phyloP scores from a whole-genome alignment of 2,888 invertebrate genomes.

The Dolichopus griseipennis region DNA sequence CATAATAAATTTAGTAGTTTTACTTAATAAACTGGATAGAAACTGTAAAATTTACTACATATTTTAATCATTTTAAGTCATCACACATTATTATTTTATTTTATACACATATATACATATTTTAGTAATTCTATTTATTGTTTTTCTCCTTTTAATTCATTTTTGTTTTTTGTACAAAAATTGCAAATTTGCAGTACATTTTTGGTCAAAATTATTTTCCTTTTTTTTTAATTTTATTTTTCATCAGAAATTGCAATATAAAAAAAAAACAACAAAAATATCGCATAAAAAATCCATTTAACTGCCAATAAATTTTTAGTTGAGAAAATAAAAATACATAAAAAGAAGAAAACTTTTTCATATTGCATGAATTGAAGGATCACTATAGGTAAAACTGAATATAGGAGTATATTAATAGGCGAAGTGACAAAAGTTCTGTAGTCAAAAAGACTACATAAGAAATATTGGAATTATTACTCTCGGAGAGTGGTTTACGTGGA shows the following conservation, averaged over 20 bases:
- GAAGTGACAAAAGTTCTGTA: too few species aligned
- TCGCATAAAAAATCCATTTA: neutral
- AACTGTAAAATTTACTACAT: neutral
- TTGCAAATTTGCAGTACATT: neutral
- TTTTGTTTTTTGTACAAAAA: too few species aligned
- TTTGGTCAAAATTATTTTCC: neutral
- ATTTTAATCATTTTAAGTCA: neutral
- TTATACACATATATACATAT: neutral
- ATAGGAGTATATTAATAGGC: too few species aligned
- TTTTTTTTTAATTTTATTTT: neutral
- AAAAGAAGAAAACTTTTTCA: neutral
- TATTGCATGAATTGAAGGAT: neutral
- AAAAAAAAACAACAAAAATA: neutral
- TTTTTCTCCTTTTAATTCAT: neutral
- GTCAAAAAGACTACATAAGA: too few species aligned
- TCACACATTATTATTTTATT: constrained; percentile 1
- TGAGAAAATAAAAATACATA: neutral
- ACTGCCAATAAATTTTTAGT: constrained; percentile 2
- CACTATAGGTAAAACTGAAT: neutral
- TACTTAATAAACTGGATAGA: neutral
- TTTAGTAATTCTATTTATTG: neutral
- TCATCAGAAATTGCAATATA: neutral
- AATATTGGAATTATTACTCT: too few species aligned
- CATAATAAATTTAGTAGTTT: too few species aligned
- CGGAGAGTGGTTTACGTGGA: too few species aligned